Percentiles rank a stretch among this genome's conserved stretches.
Evolutionary conservation across 2,113 vertebrate genomes (phyloP).

Genomic region (Corythoichthys intestinalis): DNA sequence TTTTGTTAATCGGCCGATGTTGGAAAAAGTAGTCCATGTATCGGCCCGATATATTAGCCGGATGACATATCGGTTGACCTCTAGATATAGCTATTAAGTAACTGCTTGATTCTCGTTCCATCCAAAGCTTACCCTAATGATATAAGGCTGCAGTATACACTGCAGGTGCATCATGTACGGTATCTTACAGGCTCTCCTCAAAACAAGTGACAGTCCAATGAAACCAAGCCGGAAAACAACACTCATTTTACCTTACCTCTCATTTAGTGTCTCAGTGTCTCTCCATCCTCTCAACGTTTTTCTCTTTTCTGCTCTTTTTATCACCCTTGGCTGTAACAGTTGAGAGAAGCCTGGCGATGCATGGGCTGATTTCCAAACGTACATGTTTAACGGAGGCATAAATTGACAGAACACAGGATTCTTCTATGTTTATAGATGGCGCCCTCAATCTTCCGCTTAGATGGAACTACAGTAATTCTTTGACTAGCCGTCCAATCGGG

Average conservation of each 20-base stretch:
- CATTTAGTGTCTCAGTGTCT: slow-evolving; percentile 4
- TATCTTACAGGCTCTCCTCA: slow-evolving; percentile 35
- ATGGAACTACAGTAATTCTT: slow-evolving; percentile 22
- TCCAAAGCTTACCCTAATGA: neutral
- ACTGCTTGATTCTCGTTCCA: neutral
- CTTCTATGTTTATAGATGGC: slow-evolving; percentile 50
- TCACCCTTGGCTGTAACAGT: slow-evolving; percentile 31
- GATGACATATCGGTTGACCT: no score
- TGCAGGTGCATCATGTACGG: slow-evolving; percentile 22
- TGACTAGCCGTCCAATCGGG: slow-evolving; percentile 18
- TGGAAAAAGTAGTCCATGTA: no score
- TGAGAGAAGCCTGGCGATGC: slow-evolving; percentile 40
- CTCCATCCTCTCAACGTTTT: neutral
- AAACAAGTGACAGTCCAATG: slow-evolving; percentile 41
- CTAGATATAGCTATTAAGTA: no score
- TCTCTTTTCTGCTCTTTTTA: slow-evolving; percentile 14
- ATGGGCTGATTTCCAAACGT: slow-evolving; percentile 60
- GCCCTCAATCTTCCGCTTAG: slow-evolving; percentile 32
- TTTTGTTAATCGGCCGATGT: no score
- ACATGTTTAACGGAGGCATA: slow-evolving; percentile 59
- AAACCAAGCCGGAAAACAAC: slow-evolving; percentile 43
- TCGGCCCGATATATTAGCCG: no score
- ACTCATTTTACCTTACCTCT: slow-evolving; percentile 21
- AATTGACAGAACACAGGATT: slow-evolving; percentile 50
- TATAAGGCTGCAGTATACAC: neutral